Evolutionary conservation across 1,140 invertebrate species (phyloP).

Genomic region (Drosophila yakuba): DNA sequence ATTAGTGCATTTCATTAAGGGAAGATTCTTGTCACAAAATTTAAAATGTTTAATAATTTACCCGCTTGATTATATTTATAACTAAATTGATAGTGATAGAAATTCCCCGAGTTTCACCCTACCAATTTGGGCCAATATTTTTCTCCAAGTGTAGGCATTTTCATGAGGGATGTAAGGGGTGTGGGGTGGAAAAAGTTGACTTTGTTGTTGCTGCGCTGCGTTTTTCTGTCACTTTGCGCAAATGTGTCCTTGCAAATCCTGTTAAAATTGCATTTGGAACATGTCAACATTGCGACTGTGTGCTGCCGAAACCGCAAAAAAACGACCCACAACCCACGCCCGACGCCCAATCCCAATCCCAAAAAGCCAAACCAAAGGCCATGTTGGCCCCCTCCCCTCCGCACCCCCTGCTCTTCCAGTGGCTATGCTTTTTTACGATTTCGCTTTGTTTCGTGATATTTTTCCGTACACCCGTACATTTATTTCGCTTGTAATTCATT

Average conservation of each 20-base stretch:
- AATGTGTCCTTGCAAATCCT: conserved; percentile 82
- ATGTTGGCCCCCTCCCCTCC: conserved; percentile 28
- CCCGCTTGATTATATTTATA: too few relatives aligned
- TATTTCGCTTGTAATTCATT: conserved; percentile 82
- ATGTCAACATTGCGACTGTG: conserved; percentile 77
- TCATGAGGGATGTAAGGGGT: conserved; percentile 7
- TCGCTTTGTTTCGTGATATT: conserved; percentile 69
- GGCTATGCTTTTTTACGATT: conserved; percentile 56
- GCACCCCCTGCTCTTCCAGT: conserved; percentile 21
- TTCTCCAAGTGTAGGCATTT: conserved; percentile 14
- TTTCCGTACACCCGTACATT: conserved; percentile 65
- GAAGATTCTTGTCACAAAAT: too few relatives aligned
- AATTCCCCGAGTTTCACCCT: background rate
- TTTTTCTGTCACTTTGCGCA: conserved; percentile 82
- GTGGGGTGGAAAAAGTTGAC: conserved; percentile 61
- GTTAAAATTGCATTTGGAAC: conserved; percentile 83
- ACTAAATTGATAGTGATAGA: too few relatives aligned
- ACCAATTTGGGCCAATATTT: background rate
- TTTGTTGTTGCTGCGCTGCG: conserved; percentile 68
- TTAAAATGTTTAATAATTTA: too few relatives aligned
- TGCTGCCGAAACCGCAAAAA: conserved; percentile 62
- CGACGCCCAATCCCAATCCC: conserved; percentile 12
- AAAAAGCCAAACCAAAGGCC: conserved; percentile 32
- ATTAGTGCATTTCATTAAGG: too few relatives aligned
- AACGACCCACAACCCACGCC: conserved; percentile 21